Conservation (phyloP, 2,797 vertebrate species). For the Aerospiza tachiro region DNA sequence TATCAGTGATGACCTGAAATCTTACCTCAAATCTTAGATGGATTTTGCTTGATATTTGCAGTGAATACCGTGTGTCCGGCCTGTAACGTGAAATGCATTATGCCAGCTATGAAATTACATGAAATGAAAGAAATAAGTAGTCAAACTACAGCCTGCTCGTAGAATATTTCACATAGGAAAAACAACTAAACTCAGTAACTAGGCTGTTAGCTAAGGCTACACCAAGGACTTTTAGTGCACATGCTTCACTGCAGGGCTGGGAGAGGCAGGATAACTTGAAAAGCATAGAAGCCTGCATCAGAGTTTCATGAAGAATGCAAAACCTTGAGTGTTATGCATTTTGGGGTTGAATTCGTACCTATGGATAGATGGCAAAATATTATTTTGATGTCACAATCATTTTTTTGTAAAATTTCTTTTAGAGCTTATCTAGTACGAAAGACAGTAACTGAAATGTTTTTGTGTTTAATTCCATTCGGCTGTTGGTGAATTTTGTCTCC, state of each 20-base stretch:
- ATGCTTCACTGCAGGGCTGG: background rate
- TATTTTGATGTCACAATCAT: background rate
- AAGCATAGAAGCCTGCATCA: background rate
- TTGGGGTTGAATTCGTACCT: background rate
- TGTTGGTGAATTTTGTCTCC: background rate
- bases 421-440: background rate
- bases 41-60: background rate
- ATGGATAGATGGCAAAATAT: background rate
- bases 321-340: background rate
- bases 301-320: background rate
- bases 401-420: background rate
- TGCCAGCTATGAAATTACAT: background rate
- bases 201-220: background rate
- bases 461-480: background rate
- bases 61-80: background rate
- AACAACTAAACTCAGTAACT: background rate
- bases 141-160: background rate
- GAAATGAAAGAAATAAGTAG: background rate
- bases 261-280: background rate
- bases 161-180: background rate
- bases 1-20: background rate
- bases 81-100: background rate
- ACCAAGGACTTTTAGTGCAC: background rate
- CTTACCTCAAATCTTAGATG: background rate
- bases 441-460: background rate